Base-by-base conservation (phyloP, 2,888 invertebrate genomes). In the Bruchidius siliquastri region DNA sequence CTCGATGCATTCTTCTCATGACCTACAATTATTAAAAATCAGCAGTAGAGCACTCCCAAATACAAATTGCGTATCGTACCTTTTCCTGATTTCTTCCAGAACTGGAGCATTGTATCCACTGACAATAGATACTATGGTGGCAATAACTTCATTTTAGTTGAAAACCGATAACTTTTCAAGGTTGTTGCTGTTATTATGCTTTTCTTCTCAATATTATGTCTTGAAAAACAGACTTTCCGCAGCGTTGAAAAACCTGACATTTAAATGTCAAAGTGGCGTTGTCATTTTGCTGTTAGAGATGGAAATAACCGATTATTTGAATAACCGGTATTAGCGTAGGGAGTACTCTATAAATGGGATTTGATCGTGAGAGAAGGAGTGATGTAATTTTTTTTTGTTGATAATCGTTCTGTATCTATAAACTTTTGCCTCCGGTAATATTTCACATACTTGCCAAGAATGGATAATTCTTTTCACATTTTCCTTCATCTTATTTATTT, bases 61-160 rank as follows among this genome's bases (percentile, higher is more conserved):
- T 74, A 32, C 68, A 49, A 49, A 49, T 49, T 49, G 49, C 49
- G 49, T 49, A 49, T 49, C 69, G 72, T 73, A 73, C 72, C 72
- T 72, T 74, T 89, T 91, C 92, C 91, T 88, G 91, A 88, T 87
- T 91, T 93, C 87, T 91, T 93, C 92, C 92, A 92, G 88, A 93
- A 93, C 87, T 92, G 92, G 85, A 93, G 90, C 92, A 93, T 93
- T 87, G 88, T 89, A 87, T 83, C 8, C 21, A 68, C 68, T 68
- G 49, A 49, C 18, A 49, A 49, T 49, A 8, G 1, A 49, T 1
- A 13, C 49, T 49, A 49, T 13, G 49, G 49, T 49, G 49, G 18
- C 18, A 49, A 49, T 18, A 49, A 49, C 6, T 49, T 49, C 49
- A 49, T 49, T 49, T 49, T 49, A 1, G 49, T 18, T 18, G 6